Evolutionary conservation across 1,140 invertebrate genomes (phyloP).

Genomic region (Argopecten irradians): DNA sequence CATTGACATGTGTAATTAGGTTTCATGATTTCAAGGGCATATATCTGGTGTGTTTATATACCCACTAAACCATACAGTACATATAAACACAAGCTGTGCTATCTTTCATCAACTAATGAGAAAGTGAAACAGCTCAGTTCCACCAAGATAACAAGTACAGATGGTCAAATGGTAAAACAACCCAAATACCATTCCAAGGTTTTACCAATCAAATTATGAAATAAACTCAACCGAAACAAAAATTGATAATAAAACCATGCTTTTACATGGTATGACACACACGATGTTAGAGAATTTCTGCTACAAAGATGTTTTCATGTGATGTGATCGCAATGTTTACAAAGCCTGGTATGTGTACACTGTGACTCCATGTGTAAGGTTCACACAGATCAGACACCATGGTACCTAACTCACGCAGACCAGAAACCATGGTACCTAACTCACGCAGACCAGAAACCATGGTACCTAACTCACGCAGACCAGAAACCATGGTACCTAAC

Average conservation of each 20-base stretch:
- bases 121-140: background rate
- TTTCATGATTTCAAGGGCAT: background rate
- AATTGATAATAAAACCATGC: background rate
- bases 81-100: background rate
- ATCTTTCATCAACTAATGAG: conserved; percentile 3
- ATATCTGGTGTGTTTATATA: background rate
- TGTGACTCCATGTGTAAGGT: background rate
- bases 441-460: background rate
- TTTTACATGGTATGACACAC: background rate
- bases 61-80: background rate
- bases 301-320: background rate
- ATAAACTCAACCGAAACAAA: no score
- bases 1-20: background rate
- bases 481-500: no score
- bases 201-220: background rate
- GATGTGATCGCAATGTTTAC: background rate
- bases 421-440: background rate
- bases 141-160: background rate
- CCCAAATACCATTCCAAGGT: background rate
- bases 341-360: conserved; percentile 7
- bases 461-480: background rate
- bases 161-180: background rate
- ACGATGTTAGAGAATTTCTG: background rate
- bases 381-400: background rate
- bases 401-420: no score